A percentile compares a stretch with the other conserved stretches of the same genome.
Conservation (phyloP, 2,888 invertebrate genomes). For the Taphrorychus bicolor region DNA sequence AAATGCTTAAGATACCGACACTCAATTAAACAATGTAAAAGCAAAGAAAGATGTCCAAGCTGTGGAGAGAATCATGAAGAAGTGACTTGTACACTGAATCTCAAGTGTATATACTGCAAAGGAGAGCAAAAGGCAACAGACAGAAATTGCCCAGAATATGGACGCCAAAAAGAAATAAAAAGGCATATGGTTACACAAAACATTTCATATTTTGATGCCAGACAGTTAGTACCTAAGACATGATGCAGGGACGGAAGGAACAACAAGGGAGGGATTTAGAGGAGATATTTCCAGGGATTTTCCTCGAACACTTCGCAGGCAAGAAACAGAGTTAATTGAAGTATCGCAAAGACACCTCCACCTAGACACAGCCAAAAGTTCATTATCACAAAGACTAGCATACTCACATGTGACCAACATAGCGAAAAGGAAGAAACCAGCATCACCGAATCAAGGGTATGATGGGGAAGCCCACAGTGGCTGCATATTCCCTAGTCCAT, state of each 20-base stretch:
- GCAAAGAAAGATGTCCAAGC: neutral
- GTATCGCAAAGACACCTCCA: neutral
- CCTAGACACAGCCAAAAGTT: neutral
- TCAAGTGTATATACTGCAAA: neutral
- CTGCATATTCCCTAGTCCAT: neutral
- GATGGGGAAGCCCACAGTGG: neutral
- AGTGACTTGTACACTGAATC: neutral
- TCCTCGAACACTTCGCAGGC: neutral
- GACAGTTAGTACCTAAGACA: neutral
- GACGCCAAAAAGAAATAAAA: conserved; percentile 5
- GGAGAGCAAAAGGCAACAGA: neutral
- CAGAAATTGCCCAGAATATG: conserved; percentile 4
- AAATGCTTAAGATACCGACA: neutral
- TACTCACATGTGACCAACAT: neutral
- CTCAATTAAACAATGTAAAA: neutral
- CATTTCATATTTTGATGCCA: conserved; percentile 2
- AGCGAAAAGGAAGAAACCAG: neutral
- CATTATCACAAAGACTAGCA: neutral
- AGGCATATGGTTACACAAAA: neutral
- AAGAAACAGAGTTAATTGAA: neutral
- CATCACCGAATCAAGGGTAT: too few relatives aligned
- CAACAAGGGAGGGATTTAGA: too few relatives aligned
- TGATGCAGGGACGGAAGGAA: too few relatives aligned
- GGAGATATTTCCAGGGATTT: neutral
- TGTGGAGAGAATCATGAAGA: neutral